phyloP scores from a whole-genome alignment of 1,140 invertebrate genomes.

The Lerema accius region DNA sequence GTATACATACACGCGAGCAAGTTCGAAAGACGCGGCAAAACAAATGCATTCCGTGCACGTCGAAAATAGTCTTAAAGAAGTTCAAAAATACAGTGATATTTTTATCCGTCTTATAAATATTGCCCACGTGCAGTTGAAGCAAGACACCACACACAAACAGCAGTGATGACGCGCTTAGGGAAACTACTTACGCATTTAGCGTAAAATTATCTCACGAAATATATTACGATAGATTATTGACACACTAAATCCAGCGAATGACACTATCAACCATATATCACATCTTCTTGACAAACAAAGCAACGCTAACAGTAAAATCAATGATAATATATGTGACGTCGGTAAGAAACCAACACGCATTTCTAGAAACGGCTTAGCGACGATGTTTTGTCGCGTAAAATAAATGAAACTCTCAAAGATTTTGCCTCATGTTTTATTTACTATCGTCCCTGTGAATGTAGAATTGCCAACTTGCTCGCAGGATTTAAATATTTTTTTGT shows the following conservation, averaged over 20 bases:
- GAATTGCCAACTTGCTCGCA: conserved; percentile 25
- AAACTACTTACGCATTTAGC: neutral
- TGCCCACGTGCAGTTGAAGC: conserved; percentile 21
- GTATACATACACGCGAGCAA: too few species aligned
- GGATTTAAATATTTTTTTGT: conserved; percentile 38
- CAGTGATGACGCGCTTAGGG: neutral
- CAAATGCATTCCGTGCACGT: neutral
- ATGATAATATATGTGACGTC: conserved; percentile 20
- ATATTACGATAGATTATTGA: neutral
- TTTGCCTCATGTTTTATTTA: conserved; percentile 47
- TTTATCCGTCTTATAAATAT: conserved; percentile 20
- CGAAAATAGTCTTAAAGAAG: conserved; percentile 4
- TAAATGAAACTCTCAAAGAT: conserved; percentile 39
- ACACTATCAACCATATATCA: conserved; percentile 5
- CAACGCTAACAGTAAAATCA: conserved; percentile 28
- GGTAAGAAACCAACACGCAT: conserved; percentile 23
- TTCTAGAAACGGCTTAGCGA: conserved; percentile 6
- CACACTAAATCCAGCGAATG: neutral
- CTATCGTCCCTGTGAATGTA: conserved; percentile 29
- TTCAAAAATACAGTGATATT: conserved; percentile 24
- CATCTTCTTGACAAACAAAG: conserved; percentile 16
- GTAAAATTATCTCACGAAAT: neutral
- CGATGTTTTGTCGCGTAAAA: conserved; percentile 24
- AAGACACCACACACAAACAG: conserved; percentile 13
- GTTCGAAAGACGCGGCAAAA: conserved; percentile 9